Evolutionary conservation across 1,140 invertebrate species (phyloP).

Genomic region (Helicoverpa zea): DNA sequence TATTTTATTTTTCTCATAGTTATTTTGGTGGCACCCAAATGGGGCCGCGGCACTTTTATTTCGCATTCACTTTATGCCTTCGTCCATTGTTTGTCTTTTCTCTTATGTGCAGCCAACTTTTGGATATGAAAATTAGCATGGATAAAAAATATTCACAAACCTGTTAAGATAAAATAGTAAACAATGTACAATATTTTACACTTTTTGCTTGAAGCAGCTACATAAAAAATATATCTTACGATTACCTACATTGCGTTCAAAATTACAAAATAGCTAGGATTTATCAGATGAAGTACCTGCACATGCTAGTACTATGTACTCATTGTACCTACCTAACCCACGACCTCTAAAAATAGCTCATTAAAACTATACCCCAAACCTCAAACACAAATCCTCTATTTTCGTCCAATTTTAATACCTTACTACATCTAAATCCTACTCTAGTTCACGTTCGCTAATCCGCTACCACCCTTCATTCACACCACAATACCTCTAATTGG

Average conservation of each 20-base stretch:
- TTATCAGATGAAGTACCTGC: too few relatives aligned
- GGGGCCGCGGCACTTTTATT: conserved; percentile 24
- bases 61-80: conserved; percentile 26
- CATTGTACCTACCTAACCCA: too few relatives aligned
- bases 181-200: too few relatives aligned
- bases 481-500: conserved; percentile 53
- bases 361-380: neutral
- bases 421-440: conserved; percentile 7
- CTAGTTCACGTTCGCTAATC: conserved; percentile 6
- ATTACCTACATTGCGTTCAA: too few relatives aligned
- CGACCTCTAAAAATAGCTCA: neutral
- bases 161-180: too few relatives aligned
- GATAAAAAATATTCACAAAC: too few relatives aligned
- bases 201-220: too few relatives aligned
- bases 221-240: too few relatives aligned
- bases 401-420: neutral
- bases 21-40: conserved; percentile 33
- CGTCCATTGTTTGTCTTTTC: conserved; percentile 1
- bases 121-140: too few relatives aligned
- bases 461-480: conserved; percentile 27
- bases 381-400: neutral
- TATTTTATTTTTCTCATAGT: conserved; percentile 36
- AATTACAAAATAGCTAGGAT: too few relatives aligned
- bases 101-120: neutral
- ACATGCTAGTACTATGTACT: too few relatives aligned